Base-by-base conservation (phyloP, 2,888 invertebrate species). In the Acleris literana region DNA sequence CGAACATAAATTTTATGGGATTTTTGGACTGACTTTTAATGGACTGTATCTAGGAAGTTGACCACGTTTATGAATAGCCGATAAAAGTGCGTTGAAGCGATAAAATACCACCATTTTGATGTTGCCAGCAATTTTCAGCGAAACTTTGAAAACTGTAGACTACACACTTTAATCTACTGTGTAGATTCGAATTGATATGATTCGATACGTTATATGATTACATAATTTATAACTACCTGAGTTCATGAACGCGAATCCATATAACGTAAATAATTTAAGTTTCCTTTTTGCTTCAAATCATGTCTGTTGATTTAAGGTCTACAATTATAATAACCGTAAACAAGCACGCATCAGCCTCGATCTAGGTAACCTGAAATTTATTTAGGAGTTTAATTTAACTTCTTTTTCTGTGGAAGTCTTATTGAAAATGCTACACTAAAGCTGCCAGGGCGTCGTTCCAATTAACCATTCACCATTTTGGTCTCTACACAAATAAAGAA, bases 1-100 rank as follows among this genome's bases (percentile, higher is more conserved):
- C 77, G 80, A 78, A 82, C 83, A 78, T 88, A 88, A 88, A 87
- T 79, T 90, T 90, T 88, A 90, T 84, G 82, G 77, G 79, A 81
- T 83, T 84, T 66, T 84, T 74, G 79, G 81, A 81, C 81, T 79
- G 79, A 74, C 77, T 83, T 86, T 86, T 86, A 83, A 88, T 85
- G 77, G 83, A 82, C 70, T 77, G 65, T 72, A 74, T 73, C 75
- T 76, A 72, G 75, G 72, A 75, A 79, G 79, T 79, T 57, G 83
- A 78, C 80, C 79, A 77, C 61, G 80, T 79, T 84, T 82, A 81
- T 80, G 81, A 76, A 71, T 71, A 70, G 71, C 72, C 75, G 74
- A 76, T 82, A 83, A 82, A 80, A 73, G 49, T 46, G 59, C 59
- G 56, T 49, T 73, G 64, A 69, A 51, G 56, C 62, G 67, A 58